Evolutionary conservation across 2,888 invertebrate genomes (phyloP), one percentile per base, ranked within the genome.

Genomic region (Drosophila mimetica): DNA sequence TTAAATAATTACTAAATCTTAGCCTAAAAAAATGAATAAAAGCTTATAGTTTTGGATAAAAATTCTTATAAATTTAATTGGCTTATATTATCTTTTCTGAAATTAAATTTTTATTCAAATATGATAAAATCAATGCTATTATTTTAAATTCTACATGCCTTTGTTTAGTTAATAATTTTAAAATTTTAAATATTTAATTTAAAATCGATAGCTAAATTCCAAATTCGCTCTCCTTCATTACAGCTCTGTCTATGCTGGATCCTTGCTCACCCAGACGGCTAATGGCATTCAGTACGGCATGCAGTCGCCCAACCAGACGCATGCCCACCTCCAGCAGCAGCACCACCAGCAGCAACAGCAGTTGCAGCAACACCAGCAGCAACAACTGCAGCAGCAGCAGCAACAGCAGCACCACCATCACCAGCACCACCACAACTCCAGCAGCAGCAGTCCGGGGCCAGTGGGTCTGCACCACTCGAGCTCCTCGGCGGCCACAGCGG

Each of bases 171-270:
- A n/a, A n/a, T n/a, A n/a, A n/a, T n/a, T n/a, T n/a, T n/a, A n/a
- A n/a, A n/a, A n/a, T n/a, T n/a, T n/a, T n/a, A n/a, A n/a, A n/a
- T n/a, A n/a, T n/a, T n/a, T n/a, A n/a, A n/a, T 30, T 30, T 30
- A 30, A 58, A 34, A 5, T 2, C 4, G 11, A 34, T 25, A n/a
- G 2, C 13, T 20, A 42, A 42, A 51, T 39, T 8, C 4, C 3
- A 7, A 13, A 18, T 7, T 28, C 36, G 18, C 4, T 51, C 28
- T 14, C 2, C 1, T n/a, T 13, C 2, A 37, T 84, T 89, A 13
- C 78, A 92, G 92, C 77, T 90, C 92, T 57, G 89, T 90, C 50
- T 92, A 91, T 79, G 83, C 90, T 57, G 87, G 90, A 70, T 89
- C 91, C 57, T 77, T 90, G 78, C 84, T 91, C 41, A 82, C 91